phyloP scores from a whole-genome alignment of 2,888 invertebrate genomes.

The Aplocera efformata region DNA sequence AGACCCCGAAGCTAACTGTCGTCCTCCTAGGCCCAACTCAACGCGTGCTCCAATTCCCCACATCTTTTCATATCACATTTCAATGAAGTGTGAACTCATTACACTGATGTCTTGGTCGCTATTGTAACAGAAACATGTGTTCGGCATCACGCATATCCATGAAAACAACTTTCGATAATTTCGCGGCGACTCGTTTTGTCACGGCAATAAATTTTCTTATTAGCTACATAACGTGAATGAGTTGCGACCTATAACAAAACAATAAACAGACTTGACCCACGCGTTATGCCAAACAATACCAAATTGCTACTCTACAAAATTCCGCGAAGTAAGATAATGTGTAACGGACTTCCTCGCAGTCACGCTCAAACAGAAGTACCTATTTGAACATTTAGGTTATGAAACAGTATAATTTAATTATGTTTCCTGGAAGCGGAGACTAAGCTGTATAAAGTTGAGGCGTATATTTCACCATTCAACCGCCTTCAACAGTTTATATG shows the following conservation, averaged over 20 bases:
- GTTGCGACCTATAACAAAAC: conserved; percentile 22
- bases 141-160: conserved; percentile 30
- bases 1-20: conserved; percentile 50
- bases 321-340: conserved; percentile 38
- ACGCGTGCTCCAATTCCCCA: conserved; percentile 66
- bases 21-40: conserved; percentile 46
- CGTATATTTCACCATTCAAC: no score
- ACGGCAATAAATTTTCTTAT: not conserved
- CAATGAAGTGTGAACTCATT: conserved; percentile 57
- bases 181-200: not conserved
- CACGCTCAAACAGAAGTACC: not conserved
- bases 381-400: no score
- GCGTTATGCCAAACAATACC: conserved; percentile 52
- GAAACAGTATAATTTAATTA: no score
- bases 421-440: no score
- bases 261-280: conserved; percentile 42
- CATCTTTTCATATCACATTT: conserved; percentile 62
- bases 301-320: conserved; percentile 39
- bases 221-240: conserved; percentile 2
- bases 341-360: conserved; percentile 41
- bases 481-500: no score
- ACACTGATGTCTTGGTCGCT: conserved; percentile 41
- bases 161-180: conserved; percentile 21
- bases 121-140: conserved; percentile 35
- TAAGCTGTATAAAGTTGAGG: no score